A percentile compares a stretch with the other conserved stretches of the same genome.
Conservation (phyloP, 1,140 invertebrate species). For the Aphelenchoides avenae region DNA sequence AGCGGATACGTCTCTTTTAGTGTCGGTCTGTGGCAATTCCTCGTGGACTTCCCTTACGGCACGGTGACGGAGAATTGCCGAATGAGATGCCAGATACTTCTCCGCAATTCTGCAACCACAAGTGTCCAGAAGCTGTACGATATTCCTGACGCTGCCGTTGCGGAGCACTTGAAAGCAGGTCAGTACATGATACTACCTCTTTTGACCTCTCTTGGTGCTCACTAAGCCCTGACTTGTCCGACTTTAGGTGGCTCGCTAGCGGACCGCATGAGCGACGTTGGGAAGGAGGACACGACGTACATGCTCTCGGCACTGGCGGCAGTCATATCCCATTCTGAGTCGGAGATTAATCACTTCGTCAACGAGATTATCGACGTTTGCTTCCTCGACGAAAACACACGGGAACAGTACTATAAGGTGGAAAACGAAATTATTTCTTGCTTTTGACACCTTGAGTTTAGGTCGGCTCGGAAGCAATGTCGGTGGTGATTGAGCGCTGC, state of each 20-base stretch:
- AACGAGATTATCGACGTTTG: slow-evolving; percentile 39
- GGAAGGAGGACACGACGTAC: slow-evolving; percentile 24
- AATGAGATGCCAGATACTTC: slow-evolving; percentile 30
- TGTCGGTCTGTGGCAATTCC: slow-evolving; percentile 36
- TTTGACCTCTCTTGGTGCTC: background rate
- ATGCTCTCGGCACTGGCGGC: slow-evolving; percentile 23
- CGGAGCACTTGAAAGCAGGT: slow-evolving; percentile 17
- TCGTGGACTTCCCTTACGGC: slow-evolving; percentile 42
- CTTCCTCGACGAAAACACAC: slow-evolving; percentile 33
- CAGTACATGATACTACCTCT: background rate
- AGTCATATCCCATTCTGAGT: slow-evolving; percentile 32
- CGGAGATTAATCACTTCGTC: slow-evolving; percentile 23
- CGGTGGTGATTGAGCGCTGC: slow-evolving; percentile 26
- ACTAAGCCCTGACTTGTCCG: background rate
- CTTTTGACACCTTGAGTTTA: slow-evolving; percentile 5
- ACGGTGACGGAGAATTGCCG: slow-evolving; percentile 29
- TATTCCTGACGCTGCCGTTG: slow-evolving; percentile 26
- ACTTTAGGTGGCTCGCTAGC: slow-evolving; percentile 5
- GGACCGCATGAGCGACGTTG: slow-evolving; percentile 12
- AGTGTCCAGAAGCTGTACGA: slow-evolving; percentile 25
- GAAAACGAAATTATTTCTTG: slow-evolving; percentile 6
- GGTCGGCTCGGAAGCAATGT: slow-evolving; percentile 41
- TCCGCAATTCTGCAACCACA: slow-evolving; percentile 15
- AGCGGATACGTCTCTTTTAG: no score
- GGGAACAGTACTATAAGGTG: slow-evolving; percentile 38